Conservation (phyloP, 1,140 invertebrate genomes). For the Cataglyphis hispanica region DNA sequence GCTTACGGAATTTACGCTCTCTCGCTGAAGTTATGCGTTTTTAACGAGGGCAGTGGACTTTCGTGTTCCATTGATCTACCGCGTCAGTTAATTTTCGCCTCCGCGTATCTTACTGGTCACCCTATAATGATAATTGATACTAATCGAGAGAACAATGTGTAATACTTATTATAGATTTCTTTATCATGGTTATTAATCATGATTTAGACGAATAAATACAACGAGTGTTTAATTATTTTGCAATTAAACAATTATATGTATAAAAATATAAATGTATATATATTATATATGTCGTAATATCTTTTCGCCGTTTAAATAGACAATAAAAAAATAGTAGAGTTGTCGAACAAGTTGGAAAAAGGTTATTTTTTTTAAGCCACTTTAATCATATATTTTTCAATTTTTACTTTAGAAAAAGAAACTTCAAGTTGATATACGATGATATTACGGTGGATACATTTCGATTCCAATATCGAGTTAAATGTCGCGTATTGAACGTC, state of each 20-base stretch:
- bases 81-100: slow-evolving; percentile 37
- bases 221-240: background rate
- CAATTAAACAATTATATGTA: background rate
- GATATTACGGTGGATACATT: slow-evolving; percentile 30
- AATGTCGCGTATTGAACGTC: slow-evolving; percentile 19
- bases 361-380: background rate
- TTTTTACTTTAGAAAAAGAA: background rate
- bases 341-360: background rate
- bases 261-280: background rate
- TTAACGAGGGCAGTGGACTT: slow-evolving; percentile 64
- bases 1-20: slow-evolving; percentile 67
- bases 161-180: background rate
- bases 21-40: slow-evolving; percentile 70
- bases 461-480: slow-evolving; percentile 28
- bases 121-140: background rate
- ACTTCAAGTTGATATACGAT: background rate
- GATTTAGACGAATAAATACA: background rate
- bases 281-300: background rate
- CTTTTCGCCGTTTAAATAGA: background rate
- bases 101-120: slow-evolving; percentile 2
- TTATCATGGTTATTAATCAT: slow-evolving; percentile 12
- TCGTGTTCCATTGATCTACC: slow-evolving; percentile 38
- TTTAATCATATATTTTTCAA: background rate
- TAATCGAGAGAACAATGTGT: slow-evolving; percentile 34
- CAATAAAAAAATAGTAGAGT: too few species aligned